Evolutionary conservation across 2,797 vertebrate genomes (phyloP), one percentile per base, ranked within the genome.

Genomic region (Myripristis murdjan): DNA sequence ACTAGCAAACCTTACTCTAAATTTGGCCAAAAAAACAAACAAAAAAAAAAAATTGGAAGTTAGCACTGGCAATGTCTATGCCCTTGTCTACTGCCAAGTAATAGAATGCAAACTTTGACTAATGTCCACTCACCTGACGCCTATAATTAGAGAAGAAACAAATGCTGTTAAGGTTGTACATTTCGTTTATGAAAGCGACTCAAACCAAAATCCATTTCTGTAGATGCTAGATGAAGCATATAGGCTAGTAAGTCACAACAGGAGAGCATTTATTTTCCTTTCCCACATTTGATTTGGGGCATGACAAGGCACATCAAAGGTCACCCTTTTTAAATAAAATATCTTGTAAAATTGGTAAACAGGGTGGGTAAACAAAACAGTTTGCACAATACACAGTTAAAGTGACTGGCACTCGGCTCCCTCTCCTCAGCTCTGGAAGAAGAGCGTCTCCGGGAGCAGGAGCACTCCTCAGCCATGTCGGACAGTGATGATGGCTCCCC

Each of bases 401-500:
- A n/a, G 0, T 22, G 18, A 12, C 28, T 33, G 35, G 80, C 31
- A 4, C 26, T 68, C 20, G 0, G 12, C 23, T 48, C 31, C 56
- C 22, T 18, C 5, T 37, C 83, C 39, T 37, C 87, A 97, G 96
- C 90, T 70, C 91, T 89, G 47, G 84, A 91, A 62, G 92, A 94
- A 44, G 93, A 95, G 64, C 83, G 74, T 26, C 82, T 83, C 1
- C 90, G 81, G 26, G 94, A 94, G 82, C 88, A 88, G 1, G 92
- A 93, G 75, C 86, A 93, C 71, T 93, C 91, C 67, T 93, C 92
- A 1, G 83, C 91, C 33, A 80, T 94, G 95, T 97, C 97, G 0
- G 97, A 99, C 85, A 97, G 96, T 16, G 98, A 98, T 2, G 97
- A 98, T 37, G 82, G 94, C 80, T 91, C 92, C 28, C 96, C 96